Evolutionary conservation across 2,888 invertebrate genomes (phyloP).

Genomic region (Eupithecia centaureata): DNA sequence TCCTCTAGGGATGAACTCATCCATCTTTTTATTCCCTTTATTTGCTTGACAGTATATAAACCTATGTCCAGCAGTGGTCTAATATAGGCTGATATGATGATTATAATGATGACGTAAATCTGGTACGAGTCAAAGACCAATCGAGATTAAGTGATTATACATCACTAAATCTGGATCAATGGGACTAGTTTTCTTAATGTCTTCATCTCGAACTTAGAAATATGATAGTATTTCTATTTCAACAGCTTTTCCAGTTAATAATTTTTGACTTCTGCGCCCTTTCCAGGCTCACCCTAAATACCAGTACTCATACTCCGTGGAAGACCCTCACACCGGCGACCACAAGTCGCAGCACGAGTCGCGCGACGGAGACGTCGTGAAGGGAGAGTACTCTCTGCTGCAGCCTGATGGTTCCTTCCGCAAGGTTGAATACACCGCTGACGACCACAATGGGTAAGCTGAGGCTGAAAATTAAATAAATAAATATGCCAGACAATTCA

Average conservation of each 20-base stretch:
- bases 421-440: conserved; percentile 85
- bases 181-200: no score
- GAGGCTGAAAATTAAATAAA: neutral
- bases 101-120: no score
- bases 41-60: no score
- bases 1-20: no score
- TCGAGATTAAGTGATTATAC: no score
- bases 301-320: conserved; percentile 85
- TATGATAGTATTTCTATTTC: neutral
- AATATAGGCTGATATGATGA: no score
- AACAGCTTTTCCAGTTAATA: neutral
- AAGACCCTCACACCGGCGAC: conserved; percentile 85
- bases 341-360: conserved; percentile 85
- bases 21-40: no score
- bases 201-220: no score
- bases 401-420: conserved; percentile 85
- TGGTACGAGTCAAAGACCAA: no score
- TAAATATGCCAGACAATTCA: no score
- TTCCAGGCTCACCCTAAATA: conserved; percentile 84
- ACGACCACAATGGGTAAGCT: conserved; percentile 82
- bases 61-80: no score
- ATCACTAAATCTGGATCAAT: no score
- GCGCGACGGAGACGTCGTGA: conserved; percentile 85
- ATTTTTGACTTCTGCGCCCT: neutral
- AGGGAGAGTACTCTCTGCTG: conserved; percentile 86